Evolutionary conservation across 2,888 invertebrate genomes (phyloP).

Genomic region (Cheilosia vernalis): DNA sequence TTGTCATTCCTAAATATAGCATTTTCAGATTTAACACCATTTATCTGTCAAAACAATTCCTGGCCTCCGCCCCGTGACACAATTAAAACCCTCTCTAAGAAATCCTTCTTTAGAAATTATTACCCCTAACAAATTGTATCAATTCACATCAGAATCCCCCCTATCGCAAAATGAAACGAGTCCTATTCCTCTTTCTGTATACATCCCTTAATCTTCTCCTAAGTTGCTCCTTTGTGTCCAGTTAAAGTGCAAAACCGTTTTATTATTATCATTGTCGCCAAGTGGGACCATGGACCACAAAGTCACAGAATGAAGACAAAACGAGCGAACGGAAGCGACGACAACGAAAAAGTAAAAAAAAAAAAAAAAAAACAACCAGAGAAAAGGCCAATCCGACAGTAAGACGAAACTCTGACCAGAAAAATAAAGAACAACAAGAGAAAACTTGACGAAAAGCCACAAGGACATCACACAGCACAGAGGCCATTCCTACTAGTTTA

Average conservation of each 20-base stretch:
- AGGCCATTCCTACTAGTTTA: conserved; percentile 26
- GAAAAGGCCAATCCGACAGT: conserved; percentile 42
- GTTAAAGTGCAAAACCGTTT: conserved; percentile 75
- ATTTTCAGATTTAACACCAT: conserved; percentile 15
- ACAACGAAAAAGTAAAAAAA: conserved; percentile 5
- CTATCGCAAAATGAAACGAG: conserved; percentile 10
- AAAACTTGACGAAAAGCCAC: conserved; percentile 47
- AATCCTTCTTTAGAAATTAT: conserved; percentile 61
- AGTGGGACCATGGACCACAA: conserved; percentile 69
- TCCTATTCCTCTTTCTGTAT: conserved; percentile 43
- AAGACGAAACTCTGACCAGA: conserved; percentile 36
- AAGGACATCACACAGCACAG: conserved; percentile 22
- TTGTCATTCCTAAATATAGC: conserved; percentile 19
- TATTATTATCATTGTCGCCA: conserved; percentile 74
- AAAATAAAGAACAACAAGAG: conserved; percentile 2
- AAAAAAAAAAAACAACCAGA: neutral
- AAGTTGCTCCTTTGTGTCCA: conserved; percentile 75
- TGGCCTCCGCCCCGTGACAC: conserved; percentile 7
- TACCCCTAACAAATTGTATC: conserved; percentile 62
- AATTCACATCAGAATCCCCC: conserved; percentile 37
- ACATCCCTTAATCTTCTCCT: conserved; percentile 73
- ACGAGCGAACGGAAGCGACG: conserved; percentile 25
- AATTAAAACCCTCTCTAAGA: conserved; percentile 51
- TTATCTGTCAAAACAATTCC: conserved; percentile 32
- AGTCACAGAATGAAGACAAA: conserved; percentile 55